Evolutionary conservation across 2,888 invertebrate genomes (phyloP).

Genomic region (Rhamnusium bicolor): DNA sequence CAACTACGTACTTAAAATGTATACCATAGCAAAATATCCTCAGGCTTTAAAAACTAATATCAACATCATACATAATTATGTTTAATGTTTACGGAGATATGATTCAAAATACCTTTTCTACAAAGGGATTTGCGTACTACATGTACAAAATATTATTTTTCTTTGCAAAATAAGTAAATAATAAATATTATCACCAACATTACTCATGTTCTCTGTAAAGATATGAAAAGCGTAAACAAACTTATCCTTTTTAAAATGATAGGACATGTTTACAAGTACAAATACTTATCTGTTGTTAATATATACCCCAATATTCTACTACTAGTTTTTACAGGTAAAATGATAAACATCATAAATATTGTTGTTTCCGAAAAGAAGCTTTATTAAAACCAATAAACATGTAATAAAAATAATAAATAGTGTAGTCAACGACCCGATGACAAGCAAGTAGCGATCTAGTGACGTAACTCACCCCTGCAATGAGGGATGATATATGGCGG

Average conservation of each 20-base stretch:
- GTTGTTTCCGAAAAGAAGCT: constrained; percentile 12
- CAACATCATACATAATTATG: too few species aligned
- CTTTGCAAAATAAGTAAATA: not conserved
- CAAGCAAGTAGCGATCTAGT: constrained; percentile 61
- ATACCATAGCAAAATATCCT: too few species aligned
- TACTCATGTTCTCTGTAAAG: constrained; percentile 4
- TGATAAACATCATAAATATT: not conserved
- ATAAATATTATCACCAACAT: not conserved
- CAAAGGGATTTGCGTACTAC: not conserved
- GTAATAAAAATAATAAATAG: constrained; percentile 64
- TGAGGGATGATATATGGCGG: constrained; percentile 76
- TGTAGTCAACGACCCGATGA: constrained; percentile 62
- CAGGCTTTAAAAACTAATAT: too few species aligned
- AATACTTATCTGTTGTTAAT: not conserved
- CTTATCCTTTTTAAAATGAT: not conserved
- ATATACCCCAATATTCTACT: not conserved
- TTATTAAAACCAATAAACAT: constrained; percentile 58
- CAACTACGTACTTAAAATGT: too few species aligned
- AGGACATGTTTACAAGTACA: not conserved
- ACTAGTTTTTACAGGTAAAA: constrained; percentile 4
- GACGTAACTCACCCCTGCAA: constrained; percentile 69
- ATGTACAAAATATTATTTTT: not conserved
- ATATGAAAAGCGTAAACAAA: not conserved
- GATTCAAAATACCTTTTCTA: not conserved
- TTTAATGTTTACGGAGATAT: not conserved